A percentile compares a stretch with the other conserved stretches of the same genome.
Conservation (phyloP, 2,888 invertebrate genomes). For the Cecidostiba fungosa region DNA sequence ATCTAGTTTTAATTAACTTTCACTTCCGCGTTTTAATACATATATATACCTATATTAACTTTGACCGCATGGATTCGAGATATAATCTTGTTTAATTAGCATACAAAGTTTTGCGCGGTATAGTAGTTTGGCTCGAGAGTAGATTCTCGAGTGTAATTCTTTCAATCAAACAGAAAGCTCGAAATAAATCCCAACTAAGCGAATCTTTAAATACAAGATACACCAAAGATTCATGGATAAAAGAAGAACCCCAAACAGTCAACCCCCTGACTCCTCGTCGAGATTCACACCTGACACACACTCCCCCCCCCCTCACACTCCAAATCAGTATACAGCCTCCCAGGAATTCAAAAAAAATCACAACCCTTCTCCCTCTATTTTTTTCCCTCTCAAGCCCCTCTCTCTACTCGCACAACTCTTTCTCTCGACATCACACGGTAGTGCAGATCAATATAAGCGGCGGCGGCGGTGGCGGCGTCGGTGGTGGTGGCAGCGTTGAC, state of each 20-base stretch:
- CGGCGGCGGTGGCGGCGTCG: neutral
- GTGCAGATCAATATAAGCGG: neutral
- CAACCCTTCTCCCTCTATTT: neutral
- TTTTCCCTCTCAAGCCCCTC: conserved; percentile 1
- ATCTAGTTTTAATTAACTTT: neutral
- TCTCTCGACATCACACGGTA: neutral
- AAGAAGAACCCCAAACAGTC: too few relatives aligned
- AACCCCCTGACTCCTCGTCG: too few relatives aligned
- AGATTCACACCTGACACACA: too few relatives aligned
- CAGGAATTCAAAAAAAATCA: neutral
- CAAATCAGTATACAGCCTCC: too few relatives aligned
- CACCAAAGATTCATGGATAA: too few relatives aligned
- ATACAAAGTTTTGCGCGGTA: neutral
- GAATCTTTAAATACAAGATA: too few relatives aligned
- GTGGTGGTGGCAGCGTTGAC: neutral
- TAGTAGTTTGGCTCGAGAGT: neutral
- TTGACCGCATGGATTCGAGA: neutral
- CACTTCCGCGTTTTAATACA: neutral
- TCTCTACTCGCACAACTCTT: neutral
- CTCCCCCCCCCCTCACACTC: too few relatives aligned
- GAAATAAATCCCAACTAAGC: too few relatives aligned
- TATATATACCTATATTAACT: neutral
- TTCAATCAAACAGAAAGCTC: too few relatives aligned
- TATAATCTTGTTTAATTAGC: neutral
- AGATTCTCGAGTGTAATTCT: too few relatives aligned